A percentile compares a stretch with the other conserved stretches of the same genome.
Evolutionary conservation across 2,888 invertebrate species (phyloP).

Genomic region (Brenthis ino): DNA sequence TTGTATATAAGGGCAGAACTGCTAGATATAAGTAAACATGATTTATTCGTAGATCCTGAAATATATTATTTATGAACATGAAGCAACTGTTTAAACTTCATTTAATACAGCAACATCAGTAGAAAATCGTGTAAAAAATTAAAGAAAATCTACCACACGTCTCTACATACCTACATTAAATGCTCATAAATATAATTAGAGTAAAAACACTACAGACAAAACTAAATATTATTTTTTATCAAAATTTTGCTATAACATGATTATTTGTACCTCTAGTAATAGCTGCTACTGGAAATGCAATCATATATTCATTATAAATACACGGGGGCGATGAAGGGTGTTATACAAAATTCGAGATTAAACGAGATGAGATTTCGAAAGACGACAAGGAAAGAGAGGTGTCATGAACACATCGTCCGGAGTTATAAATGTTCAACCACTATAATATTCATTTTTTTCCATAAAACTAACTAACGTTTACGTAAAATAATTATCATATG

Average conservation of each 20-base stretch:
- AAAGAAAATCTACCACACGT: no score
- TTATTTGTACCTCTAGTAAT: not conserved
- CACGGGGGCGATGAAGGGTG: constrained; percentile 40
- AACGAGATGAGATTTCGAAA: constrained; percentile 61
- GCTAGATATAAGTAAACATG: no score
- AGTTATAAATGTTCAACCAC: constrained; percentile 14
- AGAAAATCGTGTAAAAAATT: no score
- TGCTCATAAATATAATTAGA: no score
- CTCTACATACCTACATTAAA: no score
- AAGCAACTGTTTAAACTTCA: no score
- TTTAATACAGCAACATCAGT: no score
- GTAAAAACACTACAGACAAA: no score
- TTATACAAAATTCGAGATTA: constrained; percentile 41
- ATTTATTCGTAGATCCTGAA: no score
- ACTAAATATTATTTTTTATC: no score
- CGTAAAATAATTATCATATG: no score
- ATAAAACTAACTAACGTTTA: not conserved
- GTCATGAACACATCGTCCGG: constrained; percentile 56
- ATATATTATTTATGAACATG: no score
- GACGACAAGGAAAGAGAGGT: constrained; percentile 59
- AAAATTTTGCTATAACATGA: not conserved
- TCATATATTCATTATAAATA: constrained; percentile 29
- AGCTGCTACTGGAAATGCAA: constrained; percentile 18
- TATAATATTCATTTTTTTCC: not conserved
- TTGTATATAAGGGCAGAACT: not conserved